Evolutionary conservation across 2,888 invertebrate species (phyloP).

Genomic region (Nemurella pictetii): DNA sequence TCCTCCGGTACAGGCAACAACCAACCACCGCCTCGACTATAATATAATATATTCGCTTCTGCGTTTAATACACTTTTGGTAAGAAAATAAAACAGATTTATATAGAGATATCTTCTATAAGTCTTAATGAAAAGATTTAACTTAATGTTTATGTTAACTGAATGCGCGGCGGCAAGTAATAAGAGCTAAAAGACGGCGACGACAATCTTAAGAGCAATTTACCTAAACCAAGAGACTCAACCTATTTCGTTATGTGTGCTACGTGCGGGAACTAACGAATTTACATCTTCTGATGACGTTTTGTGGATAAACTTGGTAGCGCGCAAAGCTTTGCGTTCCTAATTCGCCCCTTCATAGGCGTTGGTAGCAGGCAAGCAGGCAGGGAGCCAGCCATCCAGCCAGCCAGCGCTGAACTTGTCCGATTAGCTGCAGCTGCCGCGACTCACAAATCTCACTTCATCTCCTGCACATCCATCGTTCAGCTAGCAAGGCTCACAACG

Average conservation of each 20-base stretch:
- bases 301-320: constrained; percentile 22
- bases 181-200: neutral
- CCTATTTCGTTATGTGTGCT: constrained; percentile 25
- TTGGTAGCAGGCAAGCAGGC: constrained; percentile 44
- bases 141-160: constrained; percentile 14
- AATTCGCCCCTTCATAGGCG: constrained; percentile 57
- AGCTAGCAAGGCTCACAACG: neutral
- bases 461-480: neutral
- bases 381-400: constrained; percentile 65
- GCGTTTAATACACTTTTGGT: constrained; percentile 18
- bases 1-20: neutral
- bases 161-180: neutral
- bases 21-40: neutral
- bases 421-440: constrained; percentile 35
- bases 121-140: constrained; percentile 27
- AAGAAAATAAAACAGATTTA: constrained; percentile 28
- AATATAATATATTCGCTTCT: neutral
- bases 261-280: constrained; percentile 29
- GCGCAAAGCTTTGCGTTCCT: constrained; percentile 20
- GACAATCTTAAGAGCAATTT: constrained; percentile 23
- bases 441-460: constrained; percentile 11
- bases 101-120: constrained; percentile 9
- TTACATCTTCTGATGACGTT: constrained; percentile 31
- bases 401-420: constrained; percentile 31
- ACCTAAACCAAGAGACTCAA: constrained; percentile 28